Conservation (phyloP, 2,888 invertebrate species). For the Cremastobaeus sp. region DNA sequence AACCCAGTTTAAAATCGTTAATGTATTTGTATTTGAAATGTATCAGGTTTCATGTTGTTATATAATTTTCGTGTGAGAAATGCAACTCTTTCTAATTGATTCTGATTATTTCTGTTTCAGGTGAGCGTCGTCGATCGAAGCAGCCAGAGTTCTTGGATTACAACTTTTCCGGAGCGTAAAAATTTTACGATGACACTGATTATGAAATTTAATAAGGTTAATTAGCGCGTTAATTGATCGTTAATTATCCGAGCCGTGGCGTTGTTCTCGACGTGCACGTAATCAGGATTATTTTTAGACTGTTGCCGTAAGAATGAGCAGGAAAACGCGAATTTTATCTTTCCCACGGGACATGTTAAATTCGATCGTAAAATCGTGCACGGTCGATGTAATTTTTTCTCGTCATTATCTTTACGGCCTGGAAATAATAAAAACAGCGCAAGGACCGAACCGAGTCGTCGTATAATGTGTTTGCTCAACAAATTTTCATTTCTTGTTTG, state of each 20-base stretch:
- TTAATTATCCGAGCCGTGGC: constrained; percentile 26
- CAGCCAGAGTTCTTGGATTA: too few relatives aligned
- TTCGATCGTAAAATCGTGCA: constrained; percentile 31
- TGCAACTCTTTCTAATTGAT: too few relatives aligned
- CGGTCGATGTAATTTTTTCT: constrained; percentile 12
- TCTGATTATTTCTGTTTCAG: too few relatives aligned
- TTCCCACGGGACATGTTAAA: constrained; percentile 26
- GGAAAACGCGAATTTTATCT: constrained; percentile 14
- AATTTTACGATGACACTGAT: constrained; percentile 33
- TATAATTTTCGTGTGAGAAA: too few relatives aligned
- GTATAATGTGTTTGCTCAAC: constrained; percentile 48
- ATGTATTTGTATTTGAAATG: too few relatives aligned
- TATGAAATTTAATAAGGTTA: constrained; percentile 39
- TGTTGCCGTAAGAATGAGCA: too few relatives aligned
- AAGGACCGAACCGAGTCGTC: constrained; percentile 2
- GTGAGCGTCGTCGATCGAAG: too few relatives aligned
- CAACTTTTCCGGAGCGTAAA: too few relatives aligned
- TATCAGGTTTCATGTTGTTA: too few relatives aligned
- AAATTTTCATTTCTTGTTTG: constrained; percentile 47
- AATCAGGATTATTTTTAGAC: not conserved
- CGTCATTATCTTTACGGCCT: constrained; percentile 36
- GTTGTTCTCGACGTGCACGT: not conserved
- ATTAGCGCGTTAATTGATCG: constrained; percentile 33
- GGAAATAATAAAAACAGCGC: constrained; percentile 22
- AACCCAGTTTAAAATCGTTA: too few relatives aligned